These are phyloP conservation scores for Penaeus chinensis DNA, from an alignment of 1,140 invertebrate genomes.

Conservation along the genomic window DNA sequence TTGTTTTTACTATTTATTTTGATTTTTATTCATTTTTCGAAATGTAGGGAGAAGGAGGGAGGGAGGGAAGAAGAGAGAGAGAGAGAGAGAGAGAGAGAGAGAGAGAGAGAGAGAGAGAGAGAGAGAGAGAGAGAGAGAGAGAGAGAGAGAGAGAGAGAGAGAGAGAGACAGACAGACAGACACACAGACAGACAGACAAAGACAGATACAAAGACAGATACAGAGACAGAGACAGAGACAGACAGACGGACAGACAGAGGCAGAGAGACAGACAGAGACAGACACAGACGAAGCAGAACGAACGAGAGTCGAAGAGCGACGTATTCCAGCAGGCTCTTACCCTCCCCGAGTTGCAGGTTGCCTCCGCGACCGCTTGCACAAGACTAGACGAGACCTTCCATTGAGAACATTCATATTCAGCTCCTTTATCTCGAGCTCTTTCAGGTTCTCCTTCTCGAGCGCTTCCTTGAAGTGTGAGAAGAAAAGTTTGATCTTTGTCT, in stretches of 20 bases:
- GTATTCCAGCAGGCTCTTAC: constrained; percentile 14
- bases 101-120: neutral
- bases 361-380: constrained; percentile 39
- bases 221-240: neutral
- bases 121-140: neutral
- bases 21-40: too few relatives aligned
- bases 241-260: constrained; percentile 13
- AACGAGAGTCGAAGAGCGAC: neutral
- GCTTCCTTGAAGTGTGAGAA: constrained; percentile 55
- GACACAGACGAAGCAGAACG: neutral
- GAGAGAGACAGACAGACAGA: neutral
- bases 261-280: neutral
- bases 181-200: neutral
- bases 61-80: neutral
- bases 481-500: constrained; percentile 57
- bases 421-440: constrained; percentile 57
- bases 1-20: too few relatives aligned
- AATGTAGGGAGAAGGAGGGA: neutral
- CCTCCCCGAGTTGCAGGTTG: constrained; percentile 44
- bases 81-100: neutral
- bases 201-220: neutral
- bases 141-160: neutral
- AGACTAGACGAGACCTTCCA: constrained; percentile 39
- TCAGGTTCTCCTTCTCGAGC: constrained; percentile 51
- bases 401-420: constrained; percentile 49